A percentile compares a stretch with the other conserved stretches of the same genome.
Evolutionary conservation across 2,888 invertebrate species (phyloP).

Genomic region (Adela reaumurella): DNA sequence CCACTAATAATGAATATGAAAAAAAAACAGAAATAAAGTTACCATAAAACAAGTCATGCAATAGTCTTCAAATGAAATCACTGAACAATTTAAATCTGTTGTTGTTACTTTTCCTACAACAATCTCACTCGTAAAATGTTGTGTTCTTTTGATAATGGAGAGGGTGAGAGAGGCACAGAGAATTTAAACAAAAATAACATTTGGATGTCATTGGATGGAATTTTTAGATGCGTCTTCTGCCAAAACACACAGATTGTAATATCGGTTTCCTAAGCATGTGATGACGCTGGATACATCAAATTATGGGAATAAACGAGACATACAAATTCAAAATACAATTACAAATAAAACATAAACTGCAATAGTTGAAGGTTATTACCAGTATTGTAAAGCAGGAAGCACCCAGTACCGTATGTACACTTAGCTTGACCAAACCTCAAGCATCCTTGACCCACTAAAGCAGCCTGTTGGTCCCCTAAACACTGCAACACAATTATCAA

Average conservation of each 20-base stretch:
- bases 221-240: no score
- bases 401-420: slow-evolving; percentile 94
- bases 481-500: slow-evolving; percentile 52
- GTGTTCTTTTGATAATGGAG: no score
- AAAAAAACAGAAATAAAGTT: no score
- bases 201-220: slow-evolving; percentile 3
- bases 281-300: no score
- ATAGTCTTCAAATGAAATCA: no score
- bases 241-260: background rate
- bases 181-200: no score
- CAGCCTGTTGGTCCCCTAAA: slow-evolving; percentile 94
- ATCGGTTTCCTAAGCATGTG: slow-evolving; percentile 1
- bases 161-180: no score
- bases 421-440: slow-evolving; percentile 86
- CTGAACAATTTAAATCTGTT: no score
- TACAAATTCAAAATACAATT: background rate
- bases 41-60: no score
- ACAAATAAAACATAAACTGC: background rate
- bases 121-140: no score
- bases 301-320: slow-evolving; percentile 3
- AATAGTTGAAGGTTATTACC: slow-evolving; percentile 54
- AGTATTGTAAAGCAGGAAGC: slow-evolving; percentile 93
- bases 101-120: no score
- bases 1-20: no score
- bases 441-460: slow-evolving; percentile 89